Base-by-base conservation (phyloP, 2,888 invertebrate genomes). In the Lampropteryx suffumata region DNA sequence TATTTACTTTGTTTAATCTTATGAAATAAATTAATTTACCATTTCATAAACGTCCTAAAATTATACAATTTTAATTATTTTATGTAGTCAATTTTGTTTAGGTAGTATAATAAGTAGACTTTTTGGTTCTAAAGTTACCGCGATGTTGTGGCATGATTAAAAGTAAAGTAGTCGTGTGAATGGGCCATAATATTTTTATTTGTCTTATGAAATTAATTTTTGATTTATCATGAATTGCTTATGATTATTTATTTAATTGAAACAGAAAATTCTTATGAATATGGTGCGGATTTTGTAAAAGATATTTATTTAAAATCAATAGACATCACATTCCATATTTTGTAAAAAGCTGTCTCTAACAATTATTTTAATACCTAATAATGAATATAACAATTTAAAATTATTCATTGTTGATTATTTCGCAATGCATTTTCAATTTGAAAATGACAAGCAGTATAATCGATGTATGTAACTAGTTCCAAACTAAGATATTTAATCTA, bases 261-360 rank as follows among this genome's bases (percentile, higher is more conserved):
- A 42, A 57, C 42, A 35, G 30, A 44, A 34, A 61, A 64, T 61
- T 73, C 75, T 76, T 76, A 76, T 76, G 73, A 79, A 79, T 75
- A 78, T 65, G 78, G 76, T 85, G 82, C 80, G 69, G 69, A 67
- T 43, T 50, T 52, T 47, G 32, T 53, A 52, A 47, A 49, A 43
- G 32, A 42, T 52, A 53, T 61, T 50, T 61, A 63, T 65, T 66
- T 67, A 55, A 74, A 77, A 73, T 71, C 52, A 68, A 72, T 69
- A 61, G 67, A 76, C 79, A 82, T 84, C 85, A 87, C 88, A 88
- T 88, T 88, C 88, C 88, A 87, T 80, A 62, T 4, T 24, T 50
- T 84, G 81, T 86, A 85, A 79, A 84, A 84, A 81, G 61, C 46
- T 21, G 36, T 50, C 37, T 42, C 41, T 45, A 36, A 39, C 39